phyloP scores from a whole-genome alignment of 2,797 vertebrate genomes.

The Cyprinodon diabolis region DNA sequence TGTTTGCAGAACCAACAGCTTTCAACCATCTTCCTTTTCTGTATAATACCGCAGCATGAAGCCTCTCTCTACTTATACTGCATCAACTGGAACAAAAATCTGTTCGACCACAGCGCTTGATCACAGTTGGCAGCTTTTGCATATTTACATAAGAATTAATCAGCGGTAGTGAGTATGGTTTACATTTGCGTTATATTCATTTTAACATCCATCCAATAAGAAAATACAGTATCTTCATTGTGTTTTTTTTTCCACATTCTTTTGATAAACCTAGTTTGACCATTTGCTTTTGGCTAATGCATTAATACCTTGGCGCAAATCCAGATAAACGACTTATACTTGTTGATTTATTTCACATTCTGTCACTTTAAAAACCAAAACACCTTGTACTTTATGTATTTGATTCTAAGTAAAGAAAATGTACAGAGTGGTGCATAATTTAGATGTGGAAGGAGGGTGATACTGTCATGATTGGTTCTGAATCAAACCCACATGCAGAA shows the following conservation, averaged over 20 bases:
- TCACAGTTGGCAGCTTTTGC: not conserved
- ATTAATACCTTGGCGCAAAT: not conserved
- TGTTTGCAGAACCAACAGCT: constrained; percentile 6
- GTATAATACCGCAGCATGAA: not conserved
- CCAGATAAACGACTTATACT: not conserved
- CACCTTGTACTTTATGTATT: not conserved
- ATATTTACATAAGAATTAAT: not conserved
- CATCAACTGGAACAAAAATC: not conserved
- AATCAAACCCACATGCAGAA: too few relatives aligned
- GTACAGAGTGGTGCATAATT: not conserved
- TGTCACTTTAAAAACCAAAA: not conserved
- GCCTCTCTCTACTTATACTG: not conserved
- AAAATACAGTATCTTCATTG: not conserved
- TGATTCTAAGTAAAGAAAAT: not conserved
- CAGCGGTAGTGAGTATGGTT: not conserved
- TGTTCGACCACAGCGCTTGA: not conserved
- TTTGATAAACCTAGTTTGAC: not conserved
- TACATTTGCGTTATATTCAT: not conserved
- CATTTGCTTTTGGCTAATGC: not conserved
- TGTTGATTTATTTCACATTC: not conserved
- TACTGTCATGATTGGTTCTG: too few relatives aligned
- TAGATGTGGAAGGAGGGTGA: too few relatives aligned
- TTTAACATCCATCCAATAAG: not conserved
- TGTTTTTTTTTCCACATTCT: not conserved
- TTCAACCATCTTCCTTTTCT: constrained; percentile 7